A percentile compares a stretch with the other conserved stretches of the same genome.
These are phyloP conservation scores for Uropetala carovei DNA, from an alignment of 2,888 invertebrate genomes.

Conservation along the genomic window DNA sequence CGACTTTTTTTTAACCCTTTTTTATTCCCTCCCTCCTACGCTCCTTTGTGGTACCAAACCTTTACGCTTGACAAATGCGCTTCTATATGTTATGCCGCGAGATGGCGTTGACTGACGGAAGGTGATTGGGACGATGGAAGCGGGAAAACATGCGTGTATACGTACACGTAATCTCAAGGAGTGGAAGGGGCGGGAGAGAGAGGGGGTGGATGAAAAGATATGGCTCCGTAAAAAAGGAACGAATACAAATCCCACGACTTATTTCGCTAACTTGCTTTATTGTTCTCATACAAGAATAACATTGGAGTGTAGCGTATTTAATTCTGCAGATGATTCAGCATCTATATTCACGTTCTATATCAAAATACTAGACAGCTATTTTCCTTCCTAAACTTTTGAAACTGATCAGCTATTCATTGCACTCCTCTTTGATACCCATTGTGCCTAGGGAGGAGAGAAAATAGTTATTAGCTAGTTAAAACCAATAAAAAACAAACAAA, in stretches of 20 bases:
- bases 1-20: neutral
- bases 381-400: too few species aligned
- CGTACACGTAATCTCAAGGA: neutral
- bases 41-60: neutral
- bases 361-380: too few species aligned
- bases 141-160: conserved; percentile 33
- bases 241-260: neutral
- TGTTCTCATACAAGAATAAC: neutral
- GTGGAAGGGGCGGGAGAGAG: neutral
- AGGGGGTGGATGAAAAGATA: neutral
- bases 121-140: conserved; percentile 31
- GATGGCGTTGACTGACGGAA: conserved; percentile 56
- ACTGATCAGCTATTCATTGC: too few species aligned
- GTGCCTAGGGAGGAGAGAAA: too few species aligned
- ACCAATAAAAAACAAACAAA: too few species aligned
- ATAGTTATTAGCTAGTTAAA: too few species aligned
- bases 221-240: neutral
- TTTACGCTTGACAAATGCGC: conserved; percentile 58
- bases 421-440: too few species aligned
- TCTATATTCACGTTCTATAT: too few species aligned
- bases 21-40: neutral
- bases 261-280: neutral
- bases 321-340: too few species aligned
- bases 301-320: neutral
- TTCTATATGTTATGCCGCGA: conserved; percentile 55